Evolutionary conservation across 2,888 invertebrate genomes (phyloP), one percentile per base, ranked within the genome.

Genomic region (Monochamus alternatus): DNA sequence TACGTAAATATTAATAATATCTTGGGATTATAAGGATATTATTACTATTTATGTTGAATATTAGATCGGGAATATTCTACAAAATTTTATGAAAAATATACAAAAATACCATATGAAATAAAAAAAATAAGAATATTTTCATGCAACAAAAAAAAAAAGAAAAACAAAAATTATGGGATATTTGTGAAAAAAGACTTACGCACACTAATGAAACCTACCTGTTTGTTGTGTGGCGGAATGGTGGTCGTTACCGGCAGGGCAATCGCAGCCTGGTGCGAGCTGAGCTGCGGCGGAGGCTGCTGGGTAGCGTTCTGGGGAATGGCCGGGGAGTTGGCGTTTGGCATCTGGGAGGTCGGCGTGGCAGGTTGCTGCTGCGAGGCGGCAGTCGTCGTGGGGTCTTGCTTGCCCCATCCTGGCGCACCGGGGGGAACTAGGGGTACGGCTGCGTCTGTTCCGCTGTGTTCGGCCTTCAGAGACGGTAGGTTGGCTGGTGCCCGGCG

Each of bases 401-500:
- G 88, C 82, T 89, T 89, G 88, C 93, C 94, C 95, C 95, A 95
- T 93, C 95, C 95, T 91, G 92, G 91, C 86, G 94, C 94, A 88
- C 95, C 94, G 83, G 93, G 93, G 85, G 95, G 95, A 89, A 95
- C 95, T 89, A 95, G 90, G 88, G 93, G 93, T 85, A 95, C 93
- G 87, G 93, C 93, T 86, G 95, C 94, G 90, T 95, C 95, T 90
- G 93, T 93, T 87, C 93, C 94, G 87, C 91, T 93, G 88, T 94
- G 93, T 93, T 99, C 99, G 90, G 98, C 97, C 93, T 98, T 99
- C 91, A 99, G 91, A 93, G 98, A 99, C 89, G 99, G 99, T 91
- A 99, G 92, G 93, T 98, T 98, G 89, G 97, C 98, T 90, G 99
- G 98, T 92, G 98, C 97, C 90, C 99, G 95, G 92, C 99, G 95